Base-by-base conservation (phyloP, 37 sponge, comb jelly and placozoan species). In the Mnemiopsis leidyi region DNA sequence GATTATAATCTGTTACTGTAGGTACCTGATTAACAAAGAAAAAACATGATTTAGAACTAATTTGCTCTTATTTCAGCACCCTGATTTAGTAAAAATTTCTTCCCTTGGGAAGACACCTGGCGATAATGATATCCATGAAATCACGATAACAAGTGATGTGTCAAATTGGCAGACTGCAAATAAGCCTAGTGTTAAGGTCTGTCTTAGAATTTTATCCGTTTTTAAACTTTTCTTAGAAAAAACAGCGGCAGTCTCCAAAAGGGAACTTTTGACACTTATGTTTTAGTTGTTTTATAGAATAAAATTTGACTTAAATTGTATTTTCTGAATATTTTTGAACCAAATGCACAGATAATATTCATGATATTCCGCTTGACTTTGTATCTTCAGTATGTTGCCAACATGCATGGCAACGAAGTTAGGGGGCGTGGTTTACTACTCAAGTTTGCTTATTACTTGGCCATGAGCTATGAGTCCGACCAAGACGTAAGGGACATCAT, bases 361-460 rank as follows among this genome's bases (percentile, higher is more conserved):
- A n/a, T n/a, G n/a, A n/a, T n/a, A n/a, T n/a, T n/a, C n/a, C n/a
- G n/a, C n/a, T n/a, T n/a, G n/a, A n/a, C n/a, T n/a, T n/a, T n/a
- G n/a, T n/a, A 38, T 26, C 29, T 37, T 16, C 90, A 85, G 90
- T 85, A 85, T 85, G 90, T 85, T 0, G 90, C 30, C 5, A 85
- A 85, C 35, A 85, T 85, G 90, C 90, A 85, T 85, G 90, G 90
- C 2, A 85, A 85, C 25, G 90, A 85, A 39, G 29, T 85, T 2
- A 36, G 90, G 2, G 90, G 90, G 24, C 90, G 90, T 26, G 90
- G 90, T 40, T 33, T 85, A 23, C 90, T 85, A 5, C 1, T 85
- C n/a, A 85, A 85, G 36, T 61, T 85, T n/a, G 90, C 90, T 25
- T 85, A 40, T 61, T 85, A 39, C 29, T 37, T 85, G 32, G 39